A percentile compares a stretch with the other conserved stretches of the same genome.
phyloP scores from a whole-genome alignment of 2,113 vertebrate genomes.

The Anolis carolinensis region DNA sequence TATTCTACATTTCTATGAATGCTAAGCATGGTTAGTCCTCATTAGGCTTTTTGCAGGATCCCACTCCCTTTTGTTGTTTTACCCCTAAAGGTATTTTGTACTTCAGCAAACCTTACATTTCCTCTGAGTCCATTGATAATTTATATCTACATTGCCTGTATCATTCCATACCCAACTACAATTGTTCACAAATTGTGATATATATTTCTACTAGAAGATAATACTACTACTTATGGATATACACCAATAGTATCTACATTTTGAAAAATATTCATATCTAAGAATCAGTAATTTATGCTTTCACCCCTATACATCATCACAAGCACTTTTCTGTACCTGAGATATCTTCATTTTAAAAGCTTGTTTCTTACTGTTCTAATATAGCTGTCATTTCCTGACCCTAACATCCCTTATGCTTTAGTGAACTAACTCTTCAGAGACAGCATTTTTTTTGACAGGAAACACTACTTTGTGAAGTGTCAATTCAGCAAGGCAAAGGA shows the following conservation, averaged over 20 bases:
- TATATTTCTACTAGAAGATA: background rate
- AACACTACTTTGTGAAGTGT: slow-evolving; percentile 23
- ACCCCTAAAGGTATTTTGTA: no score
- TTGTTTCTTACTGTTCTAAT: background rate
- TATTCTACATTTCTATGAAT: no score
- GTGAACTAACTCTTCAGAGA: slow-evolving; percentile 9
- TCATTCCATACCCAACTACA: no score
- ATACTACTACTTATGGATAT: background rate
- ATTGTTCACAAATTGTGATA: no score
- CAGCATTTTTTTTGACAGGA: slow-evolving; percentile 34
- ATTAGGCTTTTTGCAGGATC: no score
- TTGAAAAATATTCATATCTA: background rate
- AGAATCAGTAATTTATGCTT: background rate
- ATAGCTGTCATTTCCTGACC: background rate
- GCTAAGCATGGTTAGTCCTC: no score
- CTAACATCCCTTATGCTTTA: slow-evolving; percentile 13
- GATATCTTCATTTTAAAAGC: background rate
- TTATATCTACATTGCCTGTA: no score
- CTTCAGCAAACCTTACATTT: no score
- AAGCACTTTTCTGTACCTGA: background rate
- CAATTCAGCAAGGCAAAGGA: slow-evolving; percentile 36
- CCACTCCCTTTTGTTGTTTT: no score
- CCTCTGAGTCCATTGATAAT: no score
- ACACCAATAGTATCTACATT: background rate
- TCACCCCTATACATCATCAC: background rate